Evolutionary conservation across 2,888 invertebrate genomes (phyloP).

Genomic region (Troides oblongomaculatus): DNA sequence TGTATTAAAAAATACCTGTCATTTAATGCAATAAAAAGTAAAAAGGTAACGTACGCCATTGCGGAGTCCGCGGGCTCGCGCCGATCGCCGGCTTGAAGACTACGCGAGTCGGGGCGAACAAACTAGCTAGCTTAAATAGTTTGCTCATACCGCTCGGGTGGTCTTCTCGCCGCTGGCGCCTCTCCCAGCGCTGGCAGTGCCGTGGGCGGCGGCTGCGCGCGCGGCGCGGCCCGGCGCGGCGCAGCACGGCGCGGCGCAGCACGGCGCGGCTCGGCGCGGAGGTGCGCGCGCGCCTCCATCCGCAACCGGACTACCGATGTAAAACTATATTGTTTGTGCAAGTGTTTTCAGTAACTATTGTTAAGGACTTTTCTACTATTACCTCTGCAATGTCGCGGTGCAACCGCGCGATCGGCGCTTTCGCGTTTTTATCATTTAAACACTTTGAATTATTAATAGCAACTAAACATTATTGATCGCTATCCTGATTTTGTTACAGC

Average conservation of each 20-base stretch:
- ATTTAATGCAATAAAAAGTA: not conserved
- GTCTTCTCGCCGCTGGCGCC: slow-evolving; percentile 49
- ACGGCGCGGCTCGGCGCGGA: slow-evolving; percentile 25
- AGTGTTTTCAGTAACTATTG: slow-evolving; percentile 77
- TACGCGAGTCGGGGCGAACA: slow-evolving; percentile 82
- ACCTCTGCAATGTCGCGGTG: slow-evolving; percentile 63
- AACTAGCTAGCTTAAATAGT: slow-evolving; percentile 70
- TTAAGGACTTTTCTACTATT: slow-evolving; percentile 76
- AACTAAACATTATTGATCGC: no score
- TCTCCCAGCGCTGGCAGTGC: slow-evolving; percentile 9
- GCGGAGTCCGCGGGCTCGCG: not conserved
- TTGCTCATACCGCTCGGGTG: slow-evolving; percentile 80
- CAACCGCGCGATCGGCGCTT: slow-evolving; percentile 32
- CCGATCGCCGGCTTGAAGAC: slow-evolving; percentile 47
- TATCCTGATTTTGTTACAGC: no score
- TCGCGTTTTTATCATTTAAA: not conserved
- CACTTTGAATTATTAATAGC: no score
- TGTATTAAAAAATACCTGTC: no score
- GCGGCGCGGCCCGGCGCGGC: slow-evolving; percentile 31
- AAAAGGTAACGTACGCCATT: slow-evolving; percentile 11
- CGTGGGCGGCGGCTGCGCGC: slow-evolving; percentile 8
- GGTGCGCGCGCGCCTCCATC: slow-evolving; percentile 45
- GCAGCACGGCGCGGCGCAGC: not conserved
- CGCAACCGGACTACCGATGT: slow-evolving; percentile 50
- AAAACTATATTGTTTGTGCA: slow-evolving; percentile 69